Conservation (phyloP, 92 coral and sea anemone genomes). For the Diadumene lineata region DNA sequence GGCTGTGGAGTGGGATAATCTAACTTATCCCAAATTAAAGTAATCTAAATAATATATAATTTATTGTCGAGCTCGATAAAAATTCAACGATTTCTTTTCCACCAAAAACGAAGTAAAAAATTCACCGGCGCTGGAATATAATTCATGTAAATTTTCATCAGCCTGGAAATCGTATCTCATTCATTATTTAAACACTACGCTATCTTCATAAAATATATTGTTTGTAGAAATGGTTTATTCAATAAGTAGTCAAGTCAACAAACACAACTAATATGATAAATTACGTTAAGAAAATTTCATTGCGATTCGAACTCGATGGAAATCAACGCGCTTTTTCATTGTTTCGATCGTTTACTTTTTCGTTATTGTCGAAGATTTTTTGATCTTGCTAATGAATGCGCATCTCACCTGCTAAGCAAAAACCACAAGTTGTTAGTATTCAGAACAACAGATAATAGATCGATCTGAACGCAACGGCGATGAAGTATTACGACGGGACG, state of each 20-base stretch:
- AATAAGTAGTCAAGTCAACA: not conserved
- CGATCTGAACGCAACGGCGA: too few relatives aligned
- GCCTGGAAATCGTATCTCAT: too few relatives aligned
- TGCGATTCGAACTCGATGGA: not conserved
- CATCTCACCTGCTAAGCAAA: not conserved
- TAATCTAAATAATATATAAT: not conserved
- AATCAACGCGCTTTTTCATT: not conserved
- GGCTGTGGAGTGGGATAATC: too few relatives aligned
- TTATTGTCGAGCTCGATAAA: not conserved
- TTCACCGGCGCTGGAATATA: too few relatives aligned
- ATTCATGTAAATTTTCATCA: too few relatives aligned
- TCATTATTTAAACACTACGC: not conserved
- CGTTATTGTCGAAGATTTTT: not conserved
- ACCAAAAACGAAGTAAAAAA: too few relatives aligned
- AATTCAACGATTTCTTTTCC: not conserved
- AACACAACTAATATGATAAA: not conserved
- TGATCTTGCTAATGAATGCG: not conserved
- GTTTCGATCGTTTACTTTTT: too few relatives aligned
- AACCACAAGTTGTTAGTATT: slow-evolving; percentile 12
- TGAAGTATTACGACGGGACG: too few relatives aligned
- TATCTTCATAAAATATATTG: not conserved
- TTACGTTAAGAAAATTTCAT: not conserved
- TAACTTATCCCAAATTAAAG: too few relatives aligned
- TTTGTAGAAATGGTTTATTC: not conserved
- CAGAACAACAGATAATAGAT: slow-evolving; percentile 10